A percentile compares a stretch with the other conserved stretches of the same genome.
Conservation (phyloP, 2,113 vertebrate genomes). For the Esox niger region DNA sequence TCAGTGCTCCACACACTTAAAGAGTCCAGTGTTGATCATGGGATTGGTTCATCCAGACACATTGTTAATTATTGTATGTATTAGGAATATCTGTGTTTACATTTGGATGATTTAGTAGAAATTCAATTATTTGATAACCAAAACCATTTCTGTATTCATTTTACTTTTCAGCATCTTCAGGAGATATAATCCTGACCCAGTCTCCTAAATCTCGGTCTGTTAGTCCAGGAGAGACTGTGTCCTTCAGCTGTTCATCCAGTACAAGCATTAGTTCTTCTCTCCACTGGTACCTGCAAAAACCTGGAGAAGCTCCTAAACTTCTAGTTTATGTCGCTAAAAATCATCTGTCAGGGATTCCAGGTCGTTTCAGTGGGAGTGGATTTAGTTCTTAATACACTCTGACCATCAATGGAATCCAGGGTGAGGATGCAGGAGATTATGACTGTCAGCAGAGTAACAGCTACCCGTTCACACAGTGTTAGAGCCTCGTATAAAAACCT, state of each 20-base stretch:
- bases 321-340: neutral
- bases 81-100: too few species aligned
- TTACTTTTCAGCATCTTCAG: neutral
- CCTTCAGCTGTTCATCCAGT: neutral
- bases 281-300: constrained; percentile 6
- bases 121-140: too few species aligned
- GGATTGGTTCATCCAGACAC: neutral
- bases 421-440: constrained; percentile 7
- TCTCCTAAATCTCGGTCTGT: constrained; percentile 7
- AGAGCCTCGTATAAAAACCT: neutral
- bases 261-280: neutral
- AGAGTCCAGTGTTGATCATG: too few species aligned
- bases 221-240: neutral
- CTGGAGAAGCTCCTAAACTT: constrained; percentile 5
- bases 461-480: neutral
- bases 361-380: constrained; percentile 1
- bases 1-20: too few species aligned
- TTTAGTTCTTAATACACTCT: neutral
- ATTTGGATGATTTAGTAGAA: too few species aligned
- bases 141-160: neutral
- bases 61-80: neutral
- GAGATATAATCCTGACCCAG: neutral
- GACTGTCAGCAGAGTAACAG: neutral
- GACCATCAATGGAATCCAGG: constrained; percentile 8
- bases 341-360: neutral